Evolutionary conservation across 2,797 vertebrate species (phyloP), one percentile per base, ranked within the genome.

Genomic region (Distichodus sexfasciatus): DNA sequence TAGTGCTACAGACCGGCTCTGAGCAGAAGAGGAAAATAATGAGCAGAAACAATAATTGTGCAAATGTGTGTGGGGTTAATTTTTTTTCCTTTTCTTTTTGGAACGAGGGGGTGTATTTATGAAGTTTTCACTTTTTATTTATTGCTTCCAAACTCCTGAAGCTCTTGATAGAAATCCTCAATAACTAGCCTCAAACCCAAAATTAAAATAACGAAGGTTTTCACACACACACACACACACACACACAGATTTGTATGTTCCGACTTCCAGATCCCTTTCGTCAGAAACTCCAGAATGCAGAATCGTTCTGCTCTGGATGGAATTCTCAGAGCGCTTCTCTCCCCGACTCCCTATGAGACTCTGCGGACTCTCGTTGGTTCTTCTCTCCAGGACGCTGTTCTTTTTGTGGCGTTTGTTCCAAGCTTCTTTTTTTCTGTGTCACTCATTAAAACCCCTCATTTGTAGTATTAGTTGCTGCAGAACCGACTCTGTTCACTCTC

Each of bases 81-180:
- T 15, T 10, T 36, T 12, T 8, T 28, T 23, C n/a, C n/a, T n/a
- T n/a, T n/a, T n/a, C n/a, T n/a, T n/a, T n/a, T n/a, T n/a, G n/a
- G n/a, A n/a, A n/a, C 17, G 15, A 19, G 24, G 24, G 19, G 8
- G 23, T 23, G 33, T 57, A 48, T 57, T 55, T 33, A 62, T 61
- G 36, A 33, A 24, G 4, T 33, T 29, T 46, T 62, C 11, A 6
- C 17, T 61, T 53, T 71, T 21, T 58, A 71, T 65, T 71, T 65
- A 40, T 71, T 35, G 12, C 31, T 48, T 57, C 65, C 24, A 33
- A 41, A 58, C 35, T 46, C 29, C 35, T 11, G 1, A 57, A 11
- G 5, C 12, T 17, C 26, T 17, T 2, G 26, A 48, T 17, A 33
- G 23, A 58, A 11, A 38, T 47, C 17, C 24, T 38, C 14, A 43